Evolutionary conservation across 2,888 invertebrate genomes (phyloP).

Genomic region (Xestia ashworthii): DNA sequence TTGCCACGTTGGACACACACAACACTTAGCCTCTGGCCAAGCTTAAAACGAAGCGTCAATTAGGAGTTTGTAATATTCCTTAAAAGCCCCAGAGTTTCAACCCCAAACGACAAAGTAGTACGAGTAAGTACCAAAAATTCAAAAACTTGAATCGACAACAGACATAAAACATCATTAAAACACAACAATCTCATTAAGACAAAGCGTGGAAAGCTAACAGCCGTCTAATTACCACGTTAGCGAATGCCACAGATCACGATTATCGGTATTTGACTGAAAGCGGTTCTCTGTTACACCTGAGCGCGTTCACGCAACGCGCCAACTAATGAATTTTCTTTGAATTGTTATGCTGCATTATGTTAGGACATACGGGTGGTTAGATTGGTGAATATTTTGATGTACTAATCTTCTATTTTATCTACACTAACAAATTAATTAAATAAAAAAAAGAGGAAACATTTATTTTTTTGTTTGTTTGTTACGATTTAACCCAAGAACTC

Average conservation of each 20-base stretch:
- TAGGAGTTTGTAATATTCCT: no score
- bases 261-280: conserved; percentile 66
- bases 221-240: conserved; percentile 48
- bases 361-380: background rate
- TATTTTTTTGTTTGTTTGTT: no score
- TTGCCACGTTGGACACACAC: no score
- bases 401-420: background rate
- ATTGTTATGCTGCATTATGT: conserved; percentile 31
- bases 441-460: no score
- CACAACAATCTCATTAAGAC: conserved; percentile 16
- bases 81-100: no score
- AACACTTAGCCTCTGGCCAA: no score
- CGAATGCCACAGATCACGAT: conserved; percentile 23
- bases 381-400: background rate
- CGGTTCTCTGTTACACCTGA: conserved; percentile 42
- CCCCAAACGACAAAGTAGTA: no score
- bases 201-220: conserved; percentile 26
- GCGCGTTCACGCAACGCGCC: conserved; percentile 42
- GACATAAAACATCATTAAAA: background rate
- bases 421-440: no score
- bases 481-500: no score
- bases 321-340: conserved; percentile 58
- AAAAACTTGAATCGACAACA: background rate
- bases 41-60: no score
- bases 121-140: background rate